Evolutionary conservation across 2,797 vertebrate genomes (phyloP).

Genomic region (Silurus aristotelis): DNA sequence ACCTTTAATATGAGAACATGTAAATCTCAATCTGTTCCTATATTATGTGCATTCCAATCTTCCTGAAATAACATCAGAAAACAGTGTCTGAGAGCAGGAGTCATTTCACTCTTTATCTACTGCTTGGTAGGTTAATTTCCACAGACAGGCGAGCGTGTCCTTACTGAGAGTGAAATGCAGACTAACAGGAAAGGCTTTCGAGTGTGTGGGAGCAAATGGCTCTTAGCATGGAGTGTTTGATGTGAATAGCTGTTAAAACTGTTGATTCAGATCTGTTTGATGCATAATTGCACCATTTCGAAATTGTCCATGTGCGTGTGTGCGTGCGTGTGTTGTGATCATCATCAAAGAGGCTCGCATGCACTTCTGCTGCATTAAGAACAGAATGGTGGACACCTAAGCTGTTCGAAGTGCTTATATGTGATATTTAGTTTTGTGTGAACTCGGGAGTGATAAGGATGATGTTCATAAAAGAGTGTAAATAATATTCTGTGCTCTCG

Average conservation of each 20-base stretch:
- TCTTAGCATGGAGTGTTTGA: constrained; percentile 65
- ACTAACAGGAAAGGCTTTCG: constrained; percentile 6
- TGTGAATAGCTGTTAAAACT: constrained; percentile 66
- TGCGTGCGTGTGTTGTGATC: constrained; percentile 3
- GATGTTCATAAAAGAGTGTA: not conserved
- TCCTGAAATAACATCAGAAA: not conserved
- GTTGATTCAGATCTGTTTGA: constrained; percentile 70
- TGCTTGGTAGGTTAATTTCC: constrained; percentile 17
- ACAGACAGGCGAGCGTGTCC: constrained; percentile 10
- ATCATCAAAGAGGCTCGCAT: constrained; percentile 25
- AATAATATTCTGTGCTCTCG: not conserved
- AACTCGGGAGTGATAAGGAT: constrained; percentile 31
- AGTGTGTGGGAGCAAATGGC: constrained; percentile 60
- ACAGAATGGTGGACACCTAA: constrained; percentile 22
- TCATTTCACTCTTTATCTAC: not conserved
- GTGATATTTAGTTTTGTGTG: constrained; percentile 8
- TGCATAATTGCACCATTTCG: constrained; percentile 65
- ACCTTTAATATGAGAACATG: not conserved
- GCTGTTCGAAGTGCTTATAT: constrained; percentile 16
- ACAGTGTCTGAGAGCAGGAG: not conserved
- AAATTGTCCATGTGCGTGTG: constrained; percentile 44
- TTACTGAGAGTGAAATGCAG: not conserved
- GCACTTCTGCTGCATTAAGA: constrained; percentile 36
- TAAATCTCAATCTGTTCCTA: not conserved
- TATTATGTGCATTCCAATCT: not conserved